phyloP scores from a whole-genome alignment of 2,113 vertebrate species.

The Sialia sialis region DNA sequence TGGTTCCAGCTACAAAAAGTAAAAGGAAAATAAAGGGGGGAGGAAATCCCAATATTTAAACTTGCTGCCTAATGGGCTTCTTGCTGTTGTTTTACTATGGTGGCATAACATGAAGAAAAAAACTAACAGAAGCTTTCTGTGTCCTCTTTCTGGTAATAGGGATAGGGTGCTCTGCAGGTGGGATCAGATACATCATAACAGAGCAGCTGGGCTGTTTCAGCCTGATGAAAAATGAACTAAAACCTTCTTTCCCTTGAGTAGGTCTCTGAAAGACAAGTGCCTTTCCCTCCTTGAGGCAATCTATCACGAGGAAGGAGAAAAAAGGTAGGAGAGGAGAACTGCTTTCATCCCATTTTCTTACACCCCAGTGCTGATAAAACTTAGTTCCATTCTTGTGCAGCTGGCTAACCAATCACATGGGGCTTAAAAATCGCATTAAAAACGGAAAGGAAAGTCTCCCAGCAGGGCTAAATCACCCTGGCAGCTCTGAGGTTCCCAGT shows the following conservation, averaged over 20 bases:
- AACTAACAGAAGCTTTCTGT: not conserved
- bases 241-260: not conserved
- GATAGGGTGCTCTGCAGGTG: no score
- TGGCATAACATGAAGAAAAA: not conserved
- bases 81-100: not conserved
- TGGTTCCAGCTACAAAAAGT: not conserved
- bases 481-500: not conserved
- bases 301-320: not conserved
- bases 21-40: not conserved
- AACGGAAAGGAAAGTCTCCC: not conserved
- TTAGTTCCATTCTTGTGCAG: not conserved
- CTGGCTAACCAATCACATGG: not conserved
- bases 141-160: not conserved
- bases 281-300: not conserved
- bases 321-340: not conserved
- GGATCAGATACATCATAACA: not conserved
- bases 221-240: not conserved
- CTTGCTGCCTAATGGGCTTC: not conserved
- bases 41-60: not conserved
- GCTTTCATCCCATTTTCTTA: not conserved
- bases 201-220: not conserved
- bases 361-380: not conserved
- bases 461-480: not conserved
- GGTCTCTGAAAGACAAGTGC: not conserved
- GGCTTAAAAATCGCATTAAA: not conserved